Conservation (phyloP, 53 echinoderm and acorn worm genomes). For the Antedon mediterranea region DNA sequence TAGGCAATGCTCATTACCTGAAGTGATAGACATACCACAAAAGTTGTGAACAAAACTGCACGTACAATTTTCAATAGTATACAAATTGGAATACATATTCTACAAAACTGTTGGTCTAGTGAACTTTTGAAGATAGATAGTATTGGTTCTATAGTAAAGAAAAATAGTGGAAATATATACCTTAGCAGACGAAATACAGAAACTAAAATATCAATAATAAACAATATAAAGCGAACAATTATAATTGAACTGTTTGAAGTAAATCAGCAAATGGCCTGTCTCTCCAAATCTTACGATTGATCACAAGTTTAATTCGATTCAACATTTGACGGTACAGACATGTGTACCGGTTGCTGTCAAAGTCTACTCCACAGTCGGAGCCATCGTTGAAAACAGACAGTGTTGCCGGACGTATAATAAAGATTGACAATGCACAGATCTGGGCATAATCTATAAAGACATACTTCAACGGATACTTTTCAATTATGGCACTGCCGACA, state of each 20-base stretch:
- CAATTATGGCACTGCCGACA: neutral
- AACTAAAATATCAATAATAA: neutral
- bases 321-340: neutral
- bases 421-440: neutral
- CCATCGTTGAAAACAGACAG: neutral
- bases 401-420: neutral
- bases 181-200: neutral
- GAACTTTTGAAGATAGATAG: neutral
- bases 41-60: neutral
- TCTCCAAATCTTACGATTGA: neutral
- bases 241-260: neutral
- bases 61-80: neutral
- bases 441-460: neutral
- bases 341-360: neutral
- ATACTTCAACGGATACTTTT: neutral
- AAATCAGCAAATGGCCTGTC: neutral
- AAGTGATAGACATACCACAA: neutral
- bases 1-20: neutral
- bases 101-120: neutral
- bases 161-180: neutral
- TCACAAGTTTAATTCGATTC: neutral
- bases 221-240: no score
- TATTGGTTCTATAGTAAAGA: neutral
- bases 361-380: neutral
- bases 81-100: neutral